phyloP scores from a whole-genome alignment of 1,140 invertebrate species.

The Hypsibius dujardini region DNA sequence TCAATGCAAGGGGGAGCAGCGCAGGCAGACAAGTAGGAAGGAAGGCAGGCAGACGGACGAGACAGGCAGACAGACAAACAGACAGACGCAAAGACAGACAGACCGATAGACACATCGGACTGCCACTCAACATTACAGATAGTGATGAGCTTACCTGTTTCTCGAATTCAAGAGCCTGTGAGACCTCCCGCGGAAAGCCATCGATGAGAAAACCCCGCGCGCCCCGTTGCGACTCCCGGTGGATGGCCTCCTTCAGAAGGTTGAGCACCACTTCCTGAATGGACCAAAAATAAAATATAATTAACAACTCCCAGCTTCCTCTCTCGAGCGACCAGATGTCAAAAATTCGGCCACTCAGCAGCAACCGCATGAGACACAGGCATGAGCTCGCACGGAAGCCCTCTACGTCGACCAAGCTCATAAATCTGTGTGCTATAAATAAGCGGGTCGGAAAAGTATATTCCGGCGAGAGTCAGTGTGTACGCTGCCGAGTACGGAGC shows the following conservation, averaged over 20 bases:
- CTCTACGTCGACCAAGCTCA: not conserved
- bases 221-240: conserved; percentile 41
- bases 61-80: too few relatives aligned
- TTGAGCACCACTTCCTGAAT: conserved; percentile 61
- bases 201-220: conserved; percentile 85
- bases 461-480: too few relatives aligned
- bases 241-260: conserved; percentile 65
- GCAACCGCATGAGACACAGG: not conserved
- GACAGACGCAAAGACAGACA: too few relatives aligned
- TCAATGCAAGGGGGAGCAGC: too few relatives aligned
- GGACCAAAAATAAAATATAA: conserved; percentile 22
- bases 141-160: conserved; percentile 44
- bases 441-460: too few relatives aligned
- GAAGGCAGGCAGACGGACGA: too few relatives aligned
- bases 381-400: not conserved
- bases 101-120: too few relatives aligned
- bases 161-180: conserved; percentile 65
- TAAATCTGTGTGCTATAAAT: too few relatives aligned
- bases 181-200: conserved; percentile 69
- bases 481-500: too few relatives aligned
- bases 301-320: too few relatives aligned
- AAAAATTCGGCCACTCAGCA: conserved; percentile 16
- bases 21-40: too few relatives aligned
- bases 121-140: not conserved
- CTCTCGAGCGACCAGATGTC: not conserved